Conservation (phyloP, 2,888 invertebrate species). For the Tupiocoris notatus region DNA sequence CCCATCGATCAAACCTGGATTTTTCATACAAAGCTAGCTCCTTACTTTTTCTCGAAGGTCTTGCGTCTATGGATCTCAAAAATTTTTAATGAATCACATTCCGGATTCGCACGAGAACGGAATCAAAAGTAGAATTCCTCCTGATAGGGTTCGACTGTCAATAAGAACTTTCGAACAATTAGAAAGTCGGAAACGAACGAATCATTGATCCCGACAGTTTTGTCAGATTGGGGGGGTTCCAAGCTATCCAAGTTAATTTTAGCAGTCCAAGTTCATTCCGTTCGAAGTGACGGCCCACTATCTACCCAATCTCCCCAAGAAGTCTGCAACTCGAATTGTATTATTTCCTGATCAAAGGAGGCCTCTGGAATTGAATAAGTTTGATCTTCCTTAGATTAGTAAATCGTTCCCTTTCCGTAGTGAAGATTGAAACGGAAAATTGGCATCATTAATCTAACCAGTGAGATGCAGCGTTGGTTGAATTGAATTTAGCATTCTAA, state of each 20-base stretch:
- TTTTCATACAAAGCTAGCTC: no score
- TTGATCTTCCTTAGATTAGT: neutral
- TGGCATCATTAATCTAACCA: no score
- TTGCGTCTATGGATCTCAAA: no score
- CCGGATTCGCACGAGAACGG: neutral
- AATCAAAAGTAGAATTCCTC: neutral
- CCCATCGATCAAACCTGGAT: no score
- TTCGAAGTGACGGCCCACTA: neutral
- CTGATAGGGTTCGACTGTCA: neutral
- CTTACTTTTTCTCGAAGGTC: no score
- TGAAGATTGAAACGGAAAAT: no score
- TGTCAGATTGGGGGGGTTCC: neutral
- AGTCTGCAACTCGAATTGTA: neutral
- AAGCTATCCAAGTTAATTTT: neutral
- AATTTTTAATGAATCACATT: neutral
- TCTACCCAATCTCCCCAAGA: neutral
- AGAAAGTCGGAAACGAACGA: neutral
- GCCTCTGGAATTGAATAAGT: no score
- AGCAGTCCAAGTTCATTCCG: neutral
- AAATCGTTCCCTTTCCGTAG: no score
- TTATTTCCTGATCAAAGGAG: neutral
- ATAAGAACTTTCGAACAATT: neutral
- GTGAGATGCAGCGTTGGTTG: no score
- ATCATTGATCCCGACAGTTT: neutral
- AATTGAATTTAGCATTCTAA: no score